These are phyloP conservation scores for Gastracanthus pulcherrimus DNA, from an alignment of 2,888 invertebrate species.

Conservation along the genomic window DNA sequence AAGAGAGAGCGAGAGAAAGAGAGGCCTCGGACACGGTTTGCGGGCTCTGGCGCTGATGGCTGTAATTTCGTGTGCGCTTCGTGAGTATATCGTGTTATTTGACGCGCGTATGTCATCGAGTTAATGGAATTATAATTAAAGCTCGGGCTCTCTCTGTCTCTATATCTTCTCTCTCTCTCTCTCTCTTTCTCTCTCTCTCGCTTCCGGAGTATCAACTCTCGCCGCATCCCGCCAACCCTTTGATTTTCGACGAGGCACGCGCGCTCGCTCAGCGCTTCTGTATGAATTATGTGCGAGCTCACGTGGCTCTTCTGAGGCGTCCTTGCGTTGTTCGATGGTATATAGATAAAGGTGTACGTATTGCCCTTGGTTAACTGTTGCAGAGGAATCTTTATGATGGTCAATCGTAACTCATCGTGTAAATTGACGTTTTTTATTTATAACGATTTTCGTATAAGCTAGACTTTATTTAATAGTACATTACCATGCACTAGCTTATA, in stretches of 20 bases:
- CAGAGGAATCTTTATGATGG: too few relatives aligned
- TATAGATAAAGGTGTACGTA: too few relatives aligned
- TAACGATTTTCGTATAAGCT: too few relatives aligned
- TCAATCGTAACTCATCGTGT: too few relatives aligned
- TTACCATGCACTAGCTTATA: too few relatives aligned
- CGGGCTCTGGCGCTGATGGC: conserved; percentile 28
- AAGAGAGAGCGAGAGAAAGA: background rate
- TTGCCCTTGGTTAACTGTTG: too few relatives aligned
- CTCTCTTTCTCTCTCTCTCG: too few relatives aligned
- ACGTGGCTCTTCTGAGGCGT: background rate
- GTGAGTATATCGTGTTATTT: conserved; percentile 23
- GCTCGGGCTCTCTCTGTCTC: conserved; percentile 29
- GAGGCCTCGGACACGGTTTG: background rate
- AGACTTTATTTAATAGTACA: too few relatives aligned
- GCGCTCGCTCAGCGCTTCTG: too few relatives aligned
- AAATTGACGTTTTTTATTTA: too few relatives aligned
- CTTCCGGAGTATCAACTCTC: too few relatives aligned
- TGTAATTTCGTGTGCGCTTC: conserved; percentile 34
- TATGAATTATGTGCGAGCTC: background rate
- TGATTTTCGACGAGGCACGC: background rate
- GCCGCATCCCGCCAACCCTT: too few relatives aligned
- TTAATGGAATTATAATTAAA: conserved; percentile 57
- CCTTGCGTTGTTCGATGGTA: background rate
- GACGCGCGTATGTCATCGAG: conserved; percentile 48
- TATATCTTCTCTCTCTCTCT: background rate